A percentile compares a stretch with the other conserved stretches of the same genome.
phyloP scores from a whole-genome alignment of 2,888 invertebrate species.

The Xestia xanthographa region DNA sequence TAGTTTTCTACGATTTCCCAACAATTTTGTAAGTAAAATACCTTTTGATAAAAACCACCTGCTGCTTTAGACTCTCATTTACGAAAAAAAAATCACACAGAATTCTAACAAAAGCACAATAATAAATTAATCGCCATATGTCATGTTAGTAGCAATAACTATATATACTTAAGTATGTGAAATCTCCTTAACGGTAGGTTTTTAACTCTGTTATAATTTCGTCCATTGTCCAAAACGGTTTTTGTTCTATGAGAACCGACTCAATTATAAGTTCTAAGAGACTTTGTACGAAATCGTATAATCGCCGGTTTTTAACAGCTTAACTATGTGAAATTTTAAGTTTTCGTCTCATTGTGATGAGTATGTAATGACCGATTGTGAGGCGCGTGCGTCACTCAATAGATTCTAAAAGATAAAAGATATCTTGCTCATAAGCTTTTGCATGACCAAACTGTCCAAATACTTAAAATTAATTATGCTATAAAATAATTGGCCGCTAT shows the following conservation, averaged over 20 bases:
- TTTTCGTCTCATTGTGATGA: slow-evolving; percentile 86
- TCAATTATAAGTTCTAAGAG: slow-evolving; percentile 81
- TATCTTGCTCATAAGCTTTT: slow-evolving; percentile 17
- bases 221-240: slow-evolving; percentile 88
- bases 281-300: slow-evolving; percentile 87
- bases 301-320: slow-evolving; percentile 88
- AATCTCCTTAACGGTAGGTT: slow-evolving; percentile 82
- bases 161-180: slow-evolving; percentile 87
- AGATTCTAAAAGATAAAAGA: slow-evolving; percentile 14
- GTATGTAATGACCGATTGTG: slow-evolving; percentile 74
- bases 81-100: slow-evolving; percentile 71
- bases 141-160: slow-evolving; percentile 86
- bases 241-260: slow-evolving; percentile 89
- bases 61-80: slow-evolving; percentile 55
- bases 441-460: slow-evolving; percentile 63
- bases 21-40: slow-evolving; percentile 58
- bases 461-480: slow-evolving; percentile 27
- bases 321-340: slow-evolving; percentile 89
- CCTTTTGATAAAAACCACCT: slow-evolving; percentile 59
- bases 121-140: slow-evolving; percentile 87
- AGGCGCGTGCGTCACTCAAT: slow-evolving; percentile 52
- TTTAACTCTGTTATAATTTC: slow-evolving; percentile 88
- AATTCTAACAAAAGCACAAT: slow-evolving; percentile 78
- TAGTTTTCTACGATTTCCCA: slow-evolving; percentile 59
- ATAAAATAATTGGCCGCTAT: slow-evolving; percentile 63